Evolutionary conservation across 2,113 vertebrate species (phyloP), one percentile per base, ranked within the genome.

Genomic region (Salvator merianae): DNA sequence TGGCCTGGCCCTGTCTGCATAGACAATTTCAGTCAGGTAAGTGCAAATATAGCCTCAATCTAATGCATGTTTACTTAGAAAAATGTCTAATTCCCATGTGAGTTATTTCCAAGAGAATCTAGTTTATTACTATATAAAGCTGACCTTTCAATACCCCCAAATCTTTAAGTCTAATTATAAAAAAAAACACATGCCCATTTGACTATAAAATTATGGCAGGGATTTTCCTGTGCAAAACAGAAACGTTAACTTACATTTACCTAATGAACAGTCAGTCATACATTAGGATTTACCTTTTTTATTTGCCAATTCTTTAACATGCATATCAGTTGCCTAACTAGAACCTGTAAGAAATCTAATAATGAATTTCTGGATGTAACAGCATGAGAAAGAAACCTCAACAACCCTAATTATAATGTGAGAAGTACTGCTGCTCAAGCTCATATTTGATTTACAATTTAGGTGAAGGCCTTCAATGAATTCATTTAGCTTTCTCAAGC

Each of bases 281-380:
- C 13, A 1, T 66, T 28, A 43, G n/a, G 79, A 77, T 83, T 82
- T 71, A 62, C 55, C 59, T 72, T 43, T 28, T 18, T 79, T 5
- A 1, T 24, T n/a, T 74, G 69, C 47, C 73, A 22, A 65, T 36
- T 84, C 87, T 59, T 40, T 80, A 55, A 78, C 65, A 82, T 3
- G 75, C 68, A 79, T 3, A 83, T 5, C 66, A 55, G 40, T 70
- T 79, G 9, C 12, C 30, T 26, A 40, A 43, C 62, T 69, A 88
- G 70, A 84, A 90, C 34, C 76, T 71, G 34, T 62, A 69, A 53
- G 88, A 90, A 88, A 20, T 30, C 59, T 30, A 75, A 85, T 30
- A 81, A 55, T 83, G 73, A 78, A 55, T 89, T 84, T 78, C 66
- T 40, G 59, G n/a, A 80, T 85, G 86, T 0, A 72, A 9, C n/a